These are phyloP conservation scores for Spilosoma lubricipeda DNA, from an alignment of 2,888 invertebrate genomes.

Conservation along the genomic window DNA sequence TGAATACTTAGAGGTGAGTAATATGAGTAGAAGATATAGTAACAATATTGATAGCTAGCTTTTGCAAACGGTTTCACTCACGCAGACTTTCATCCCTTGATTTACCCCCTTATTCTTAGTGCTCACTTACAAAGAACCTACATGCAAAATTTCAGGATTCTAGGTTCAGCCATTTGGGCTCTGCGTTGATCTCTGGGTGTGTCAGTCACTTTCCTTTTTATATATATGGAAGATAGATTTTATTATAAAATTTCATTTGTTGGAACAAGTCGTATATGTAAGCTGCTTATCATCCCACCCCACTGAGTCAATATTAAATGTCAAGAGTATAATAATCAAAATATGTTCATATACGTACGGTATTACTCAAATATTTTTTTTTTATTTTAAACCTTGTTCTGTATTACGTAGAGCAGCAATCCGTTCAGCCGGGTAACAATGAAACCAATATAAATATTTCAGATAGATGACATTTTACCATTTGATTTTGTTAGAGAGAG, in stretches of 20 bases:
- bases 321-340: not conserved
- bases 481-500: not conserved
- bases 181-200: too few relatives aligned
- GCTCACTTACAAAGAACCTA: too few relatives aligned
- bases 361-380: not conserved
- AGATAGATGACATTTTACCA: not conserved
- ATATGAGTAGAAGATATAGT: not conserved
- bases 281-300: constrained; percentile 14
- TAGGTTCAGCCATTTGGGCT: too few relatives aligned
- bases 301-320: constrained; percentile 6
- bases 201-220: too few relatives aligned
- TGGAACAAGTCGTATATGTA: constrained; percentile 1
- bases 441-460: constrained; percentile 1
- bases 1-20: not conserved
- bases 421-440: not conserved
- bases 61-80: too few relatives aligned
- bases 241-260: constrained; percentile 16
- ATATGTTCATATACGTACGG: not conserved
- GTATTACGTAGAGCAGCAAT: not conserved
- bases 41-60: constrained; percentile 13
- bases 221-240: too few relatives aligned
- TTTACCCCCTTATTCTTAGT: too few relatives aligned
- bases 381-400: not conserved
- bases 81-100: too few relatives aligned
- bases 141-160: too few relatives aligned